Evolutionary conservation across 2,113 vertebrate species (phyloP).

Genomic region (Rhabdomys dilectus): DNA sequence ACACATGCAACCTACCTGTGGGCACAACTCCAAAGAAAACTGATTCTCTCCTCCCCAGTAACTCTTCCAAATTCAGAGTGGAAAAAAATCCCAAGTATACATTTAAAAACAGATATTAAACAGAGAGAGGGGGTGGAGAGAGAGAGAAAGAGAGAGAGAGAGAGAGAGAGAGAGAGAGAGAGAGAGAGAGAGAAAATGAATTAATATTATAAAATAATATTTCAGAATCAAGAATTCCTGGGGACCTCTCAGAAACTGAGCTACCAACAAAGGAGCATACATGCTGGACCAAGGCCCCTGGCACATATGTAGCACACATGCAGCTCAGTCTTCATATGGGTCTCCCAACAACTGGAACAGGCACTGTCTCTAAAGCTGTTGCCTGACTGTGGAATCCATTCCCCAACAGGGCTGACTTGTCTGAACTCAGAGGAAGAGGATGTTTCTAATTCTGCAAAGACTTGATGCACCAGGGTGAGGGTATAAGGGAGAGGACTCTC

Average conservation of each 20-base stretch:
- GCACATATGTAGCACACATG: too few relatives aligned
- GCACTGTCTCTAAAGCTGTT: too few relatives aligned
- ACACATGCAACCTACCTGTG: neutral
- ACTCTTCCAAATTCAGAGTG: neutral
- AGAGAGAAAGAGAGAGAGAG: neutral
- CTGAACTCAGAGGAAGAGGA: too few relatives aligned
- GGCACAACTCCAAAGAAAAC: neutral
- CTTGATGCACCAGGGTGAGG: too few relatives aligned
- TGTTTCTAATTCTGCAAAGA: too few relatives aligned
- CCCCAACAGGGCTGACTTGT: too few relatives aligned
- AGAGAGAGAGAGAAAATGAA: neutral
- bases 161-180: neutral
- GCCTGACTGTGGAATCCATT: too few relatives aligned
- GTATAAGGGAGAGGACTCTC: too few relatives aligned
- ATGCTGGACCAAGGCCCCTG: neutral
- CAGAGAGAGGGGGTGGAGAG: neutral
- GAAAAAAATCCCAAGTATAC: neutral
- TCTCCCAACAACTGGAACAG: too few relatives aligned
- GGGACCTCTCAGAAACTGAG: too few relatives aligned
- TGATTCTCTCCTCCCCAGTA: neutral
- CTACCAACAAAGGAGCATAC: neutral
- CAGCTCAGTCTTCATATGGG: too few relatives aligned
- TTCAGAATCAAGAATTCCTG: neutral
- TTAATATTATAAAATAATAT: neutral
- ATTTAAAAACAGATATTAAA: neutral